phyloP scores from a whole-genome alignment of 2,113 vertebrate genomes.

The Talpa occidentalis region DNA sequence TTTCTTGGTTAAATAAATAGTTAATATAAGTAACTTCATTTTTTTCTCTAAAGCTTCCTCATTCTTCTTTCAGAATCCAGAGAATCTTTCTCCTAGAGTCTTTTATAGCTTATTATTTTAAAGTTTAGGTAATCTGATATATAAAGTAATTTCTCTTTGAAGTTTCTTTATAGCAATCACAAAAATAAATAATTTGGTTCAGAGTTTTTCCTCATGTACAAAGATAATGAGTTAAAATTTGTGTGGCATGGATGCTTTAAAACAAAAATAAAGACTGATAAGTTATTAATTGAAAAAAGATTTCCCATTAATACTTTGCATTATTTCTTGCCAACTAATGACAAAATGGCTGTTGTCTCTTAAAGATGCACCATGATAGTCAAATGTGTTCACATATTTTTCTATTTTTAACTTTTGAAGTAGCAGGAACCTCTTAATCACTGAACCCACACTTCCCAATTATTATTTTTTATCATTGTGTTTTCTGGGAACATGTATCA shows the following conservation, averaged over 20 bases:
- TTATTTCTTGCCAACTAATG: not conserved
- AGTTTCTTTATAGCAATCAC: not conserved
- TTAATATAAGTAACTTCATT: not conserved
- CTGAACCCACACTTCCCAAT: not conserved
- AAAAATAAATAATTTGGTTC: not conserved
- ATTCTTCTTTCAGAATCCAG: not conserved
- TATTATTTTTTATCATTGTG: not conserved
- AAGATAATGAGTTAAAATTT: not conserved
- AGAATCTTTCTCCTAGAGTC: not conserved
- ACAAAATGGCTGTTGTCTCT: not conserved
- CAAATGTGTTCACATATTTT: not conserved
- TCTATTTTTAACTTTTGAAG: not conserved
- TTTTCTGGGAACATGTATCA: not conserved
- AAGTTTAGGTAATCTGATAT: not conserved
- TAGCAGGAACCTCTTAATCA: not conserved
- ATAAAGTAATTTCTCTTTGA: not conserved
- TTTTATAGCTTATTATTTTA: not conserved
- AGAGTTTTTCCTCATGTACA: not conserved
- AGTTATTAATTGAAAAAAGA: not conserved
- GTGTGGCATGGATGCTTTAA: not conserved
- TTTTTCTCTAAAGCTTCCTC: constrained; percentile 1
- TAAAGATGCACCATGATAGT: not conserved
- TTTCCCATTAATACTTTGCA: not conserved
- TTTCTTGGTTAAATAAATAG: constrained; percentile 45
- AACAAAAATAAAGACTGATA: not conserved